These are phyloP conservation scores for Balaeniceps rex DNA, from an alignment of 2,113 vertebrate genomes.

Conservation along the genomic window DNA sequence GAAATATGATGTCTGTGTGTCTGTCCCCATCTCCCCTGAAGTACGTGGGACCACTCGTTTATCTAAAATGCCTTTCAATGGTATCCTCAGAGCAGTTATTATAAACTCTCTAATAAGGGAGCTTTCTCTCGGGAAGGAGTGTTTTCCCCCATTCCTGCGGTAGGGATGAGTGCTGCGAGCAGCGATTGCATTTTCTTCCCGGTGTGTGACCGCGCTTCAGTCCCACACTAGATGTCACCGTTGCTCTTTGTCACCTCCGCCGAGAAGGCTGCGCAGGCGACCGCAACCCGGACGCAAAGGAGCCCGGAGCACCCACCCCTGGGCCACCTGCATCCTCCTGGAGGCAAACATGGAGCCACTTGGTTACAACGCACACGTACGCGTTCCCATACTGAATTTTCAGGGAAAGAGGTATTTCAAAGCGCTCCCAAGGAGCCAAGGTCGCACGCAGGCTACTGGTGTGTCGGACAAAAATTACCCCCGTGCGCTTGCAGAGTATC, in stretches of 20 bases:
- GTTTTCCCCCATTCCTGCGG: not conserved
- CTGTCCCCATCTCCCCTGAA: not conserved
- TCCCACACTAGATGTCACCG: conserved; percentile 19
- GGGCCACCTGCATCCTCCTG: not conserved
- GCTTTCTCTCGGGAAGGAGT: fast-evolving
- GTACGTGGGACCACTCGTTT: fast-evolving
- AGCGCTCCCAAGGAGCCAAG: fast-evolving
- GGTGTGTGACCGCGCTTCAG: fast-evolving
- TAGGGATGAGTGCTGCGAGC: fast-evolving
- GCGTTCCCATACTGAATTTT: fast-evolving
- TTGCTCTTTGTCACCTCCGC: not conserved
- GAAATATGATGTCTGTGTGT: not conserved
- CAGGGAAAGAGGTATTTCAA: fast-evolving
- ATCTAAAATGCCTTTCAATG: fast-evolving
- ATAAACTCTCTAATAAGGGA: too few species aligned
- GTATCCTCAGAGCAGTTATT: not conserved
- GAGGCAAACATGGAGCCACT: not conserved
- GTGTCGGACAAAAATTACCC: not conserved
- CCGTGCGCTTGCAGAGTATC: fast-evolving
- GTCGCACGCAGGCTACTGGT: fast-evolving
- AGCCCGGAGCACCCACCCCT: not conserved
- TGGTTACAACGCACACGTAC: fast-evolving
- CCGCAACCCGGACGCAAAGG: not conserved
- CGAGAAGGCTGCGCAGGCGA: not conserved
- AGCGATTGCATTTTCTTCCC: not conserved